Evolutionary conservation across 2,797 vertebrate genomes (phyloP), one percentile per base, ranked within the genome.

Genomic region (Furcifer pardalis): DNA sequence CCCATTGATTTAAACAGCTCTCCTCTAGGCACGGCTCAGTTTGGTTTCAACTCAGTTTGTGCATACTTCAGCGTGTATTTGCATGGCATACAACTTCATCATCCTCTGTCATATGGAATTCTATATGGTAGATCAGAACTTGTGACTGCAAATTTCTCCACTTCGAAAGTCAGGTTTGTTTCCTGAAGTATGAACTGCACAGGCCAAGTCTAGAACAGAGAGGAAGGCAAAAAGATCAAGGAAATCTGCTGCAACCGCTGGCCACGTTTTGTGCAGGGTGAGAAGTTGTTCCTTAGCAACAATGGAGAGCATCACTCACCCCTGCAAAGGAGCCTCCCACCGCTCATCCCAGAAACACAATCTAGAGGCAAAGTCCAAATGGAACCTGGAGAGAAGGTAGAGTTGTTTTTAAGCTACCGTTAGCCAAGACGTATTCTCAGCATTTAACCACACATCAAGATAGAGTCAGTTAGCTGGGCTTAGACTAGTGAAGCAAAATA

Each of bases 271-370:
- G 89, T 90, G 91, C 84, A 89, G 92, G 90, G 91, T 91, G 93
- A 93, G 92, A 90, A 93, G 90, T 88, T 2, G 94, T 94, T 91
- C 91, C 91, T 78, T 80, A 91, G 94, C 91, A 94, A 94, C 94
- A 84, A 89, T 90, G 87, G 85, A 94, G 90, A 91, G 93, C 91
- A 90, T 94, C 88, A 68, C 89, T 93, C 90, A 89, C 82, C 89
- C 87, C 84, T 81, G 89, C 73, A 77, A 81, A 86, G 73, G 65
- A 77, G 59, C 79, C 79, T 82, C 74, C 84, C 44, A 77, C 84
- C 25, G 84, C 74, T 77, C 65, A 71, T 71, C 79, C 65, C 65
- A 23, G 74, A 79, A 72, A 86, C 82, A 79, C 79, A 82, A 66
- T n/a, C n/a, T n/a, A n/a, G 10, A 69, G 25, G 52, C 65, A 63